Evolutionary conservation across 2,113 vertebrate genomes (phyloP).

Genomic region (Polyodon spathula): DNA sequence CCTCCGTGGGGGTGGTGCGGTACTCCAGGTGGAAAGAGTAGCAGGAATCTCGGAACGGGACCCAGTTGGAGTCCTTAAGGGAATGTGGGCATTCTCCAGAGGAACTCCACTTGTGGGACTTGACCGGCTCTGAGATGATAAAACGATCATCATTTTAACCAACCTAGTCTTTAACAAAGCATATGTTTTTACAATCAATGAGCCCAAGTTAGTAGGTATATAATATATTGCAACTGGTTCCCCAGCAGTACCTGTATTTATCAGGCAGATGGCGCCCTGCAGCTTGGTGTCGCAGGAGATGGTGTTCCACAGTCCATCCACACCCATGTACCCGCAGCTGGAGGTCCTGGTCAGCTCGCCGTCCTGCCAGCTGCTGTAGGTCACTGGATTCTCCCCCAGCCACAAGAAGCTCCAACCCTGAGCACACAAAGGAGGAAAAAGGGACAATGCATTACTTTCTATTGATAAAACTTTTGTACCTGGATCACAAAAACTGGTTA

Average conservation of each 20-base stretch:
- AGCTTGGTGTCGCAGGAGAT: conserved; percentile 68
- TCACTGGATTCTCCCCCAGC: conserved; percentile 67
- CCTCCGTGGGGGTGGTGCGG: conserved; percentile 71
- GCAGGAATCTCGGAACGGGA: conserved; percentile 85
- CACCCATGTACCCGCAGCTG: conserved; percentile 79
- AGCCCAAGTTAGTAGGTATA: conserved; percentile 1
- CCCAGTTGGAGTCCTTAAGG: conserved; percentile 73
- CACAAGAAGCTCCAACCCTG: conserved; percentile 71
- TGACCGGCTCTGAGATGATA: conserved; percentile 31
- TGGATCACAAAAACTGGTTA: too few relatives aligned
- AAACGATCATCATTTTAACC: background rate
- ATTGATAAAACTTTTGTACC: too few relatives aligned
- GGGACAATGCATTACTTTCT: background rate
- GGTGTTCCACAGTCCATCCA: conserved; percentile 69
- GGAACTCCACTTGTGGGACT: conserved; percentile 60
- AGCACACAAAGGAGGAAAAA: background rate
- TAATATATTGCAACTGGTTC: background rate
- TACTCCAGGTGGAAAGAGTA: conserved; percentile 89
- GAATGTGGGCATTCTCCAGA: conserved; percentile 73
- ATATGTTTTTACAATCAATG: too few relatives aligned
- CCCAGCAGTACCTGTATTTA: conserved; percentile 45
- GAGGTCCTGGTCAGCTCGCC: conserved; percentile 67
- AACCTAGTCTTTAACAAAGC: too few relatives aligned
- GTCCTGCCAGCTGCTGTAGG: conserved; percentile 75
- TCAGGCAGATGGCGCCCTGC: conserved; percentile 77